These are phyloP conservation scores for Phaedon cochleariae DNA, from an alignment of 2,888 invertebrate species.

Conservation along the genomic window DNA sequence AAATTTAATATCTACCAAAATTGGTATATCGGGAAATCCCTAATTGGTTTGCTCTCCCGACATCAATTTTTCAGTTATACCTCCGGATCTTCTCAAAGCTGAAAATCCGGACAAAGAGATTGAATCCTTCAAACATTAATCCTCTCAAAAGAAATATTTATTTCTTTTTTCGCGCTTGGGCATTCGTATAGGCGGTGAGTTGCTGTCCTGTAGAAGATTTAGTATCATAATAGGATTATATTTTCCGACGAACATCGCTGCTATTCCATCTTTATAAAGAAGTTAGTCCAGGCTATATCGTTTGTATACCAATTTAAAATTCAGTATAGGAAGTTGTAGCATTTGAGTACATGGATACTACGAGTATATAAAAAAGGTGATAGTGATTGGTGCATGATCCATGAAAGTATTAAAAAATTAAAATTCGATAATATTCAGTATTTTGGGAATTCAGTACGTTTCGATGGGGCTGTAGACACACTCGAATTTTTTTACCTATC, in stretches of 20 bases:
- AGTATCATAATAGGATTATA: background rate
- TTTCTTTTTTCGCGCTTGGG: background rate
- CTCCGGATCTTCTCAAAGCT: background rate
- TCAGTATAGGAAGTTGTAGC: too few relatives aligned
- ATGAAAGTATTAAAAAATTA: too few relatives aligned
- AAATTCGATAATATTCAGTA: too few relatives aligned
- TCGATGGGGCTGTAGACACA: too few relatives aligned
- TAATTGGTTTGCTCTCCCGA: background rate
- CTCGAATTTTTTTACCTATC: too few relatives aligned
- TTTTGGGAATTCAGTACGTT: too few relatives aligned
- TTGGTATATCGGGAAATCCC: background rate
- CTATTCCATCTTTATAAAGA: too few relatives aligned
- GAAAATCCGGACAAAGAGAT: background rate
- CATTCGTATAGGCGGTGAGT: background rate
- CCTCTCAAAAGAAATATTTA: background rate
- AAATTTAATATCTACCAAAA: background rate
- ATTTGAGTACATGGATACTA: too few relatives aligned
- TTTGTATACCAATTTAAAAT: too few relatives aligned
- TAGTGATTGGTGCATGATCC: too few relatives aligned
- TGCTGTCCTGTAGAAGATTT: background rate
- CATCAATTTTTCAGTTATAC: background rate
- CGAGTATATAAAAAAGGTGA: too few relatives aligned
- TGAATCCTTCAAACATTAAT: background rate
- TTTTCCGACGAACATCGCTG: background rate
- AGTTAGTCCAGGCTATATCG: too few relatives aligned